phyloP scores from a whole-genome alignment of 2,113 vertebrate genomes.

The Dicentrarchus labrax region DNA sequence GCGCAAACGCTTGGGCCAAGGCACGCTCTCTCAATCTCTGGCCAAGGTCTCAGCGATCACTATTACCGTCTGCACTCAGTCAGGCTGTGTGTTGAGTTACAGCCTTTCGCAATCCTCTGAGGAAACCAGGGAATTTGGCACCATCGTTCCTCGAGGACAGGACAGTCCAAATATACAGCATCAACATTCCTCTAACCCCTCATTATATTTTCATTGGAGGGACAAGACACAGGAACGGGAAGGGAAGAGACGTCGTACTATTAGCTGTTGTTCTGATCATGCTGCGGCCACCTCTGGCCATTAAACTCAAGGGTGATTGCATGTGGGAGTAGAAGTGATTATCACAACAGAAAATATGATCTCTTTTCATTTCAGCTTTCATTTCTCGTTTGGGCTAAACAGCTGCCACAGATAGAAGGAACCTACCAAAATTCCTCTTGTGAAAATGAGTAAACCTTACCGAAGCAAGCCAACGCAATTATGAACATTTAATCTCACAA shows the following conservation, averaged over 20 bases:
- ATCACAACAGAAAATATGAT: constrained; percentile 46
- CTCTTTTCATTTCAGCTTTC: constrained; percentile 51
- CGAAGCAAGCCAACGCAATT: constrained; percentile 26
- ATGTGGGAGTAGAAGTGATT: constrained; percentile 47
- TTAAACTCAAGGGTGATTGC: constrained; percentile 5
- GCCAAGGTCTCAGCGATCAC: constrained; percentile 79
- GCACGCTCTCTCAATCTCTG: constrained; percentile 62
- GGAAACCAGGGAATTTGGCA: constrained; percentile 77
- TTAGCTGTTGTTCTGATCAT: constrained; percentile 31
- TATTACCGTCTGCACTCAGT: constrained; percentile 76
- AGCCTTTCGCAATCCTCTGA: constrained; percentile 76
- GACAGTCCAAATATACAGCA: constrained; percentile 74
- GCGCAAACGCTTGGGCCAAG: constrained; percentile 58
- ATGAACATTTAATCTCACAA: constrained; percentile 8
- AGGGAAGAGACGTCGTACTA: constrained; percentile 16
- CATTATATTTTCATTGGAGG: constrained; percentile 68
- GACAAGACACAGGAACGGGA: constrained; percentile 34
- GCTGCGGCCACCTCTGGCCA: constrained; percentile 31
- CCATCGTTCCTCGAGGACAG: constrained; percentile 63
- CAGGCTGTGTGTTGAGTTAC: constrained; percentile 72
- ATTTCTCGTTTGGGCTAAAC: constrained; percentile 42
- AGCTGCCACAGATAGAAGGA: constrained; percentile 26
- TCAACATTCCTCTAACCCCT: constrained; percentile 61
- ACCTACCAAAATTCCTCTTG: constrained; percentile 10
- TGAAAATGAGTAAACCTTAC: constrained; percentile 26